These are phyloP conservation scores for Aphaenogaster ashmeadi DNA, from an alignment of 1,140 invertebrate species.

Conservation along the genomic window DNA sequence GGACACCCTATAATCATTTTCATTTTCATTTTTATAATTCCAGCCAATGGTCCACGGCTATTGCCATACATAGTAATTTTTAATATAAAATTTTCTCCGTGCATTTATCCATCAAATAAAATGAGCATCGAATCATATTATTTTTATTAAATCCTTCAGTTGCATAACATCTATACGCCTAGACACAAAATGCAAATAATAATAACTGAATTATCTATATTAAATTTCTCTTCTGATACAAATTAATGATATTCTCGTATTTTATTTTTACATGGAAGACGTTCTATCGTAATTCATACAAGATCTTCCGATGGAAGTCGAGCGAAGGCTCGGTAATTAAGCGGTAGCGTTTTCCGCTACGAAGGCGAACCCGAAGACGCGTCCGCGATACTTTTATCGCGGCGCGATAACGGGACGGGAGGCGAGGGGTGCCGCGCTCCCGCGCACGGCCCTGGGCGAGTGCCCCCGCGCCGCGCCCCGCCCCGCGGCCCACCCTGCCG, in stretches of 20 bases:
- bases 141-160: background rate
- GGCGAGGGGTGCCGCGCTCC: background rate
- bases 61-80: too few relatives aligned
- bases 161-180: background rate
- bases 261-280: background rate
- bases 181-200: background rate
- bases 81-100: too few relatives aligned
- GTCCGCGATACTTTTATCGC: background rate
- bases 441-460: conserved; percentile 53
- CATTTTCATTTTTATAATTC: too few relatives aligned
- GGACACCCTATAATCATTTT: too few relatives aligned
- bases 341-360: background rate
- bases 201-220: background rate
- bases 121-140: background rate
- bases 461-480: background rate
- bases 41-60: too few relatives aligned
- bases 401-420: background rate
- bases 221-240: background rate
- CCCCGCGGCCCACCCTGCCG: conserved; percentile 41
- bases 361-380: background rate
- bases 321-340: background rate
- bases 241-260: background rate
- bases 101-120: background rate
- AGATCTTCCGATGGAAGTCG: background rate
- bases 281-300: background rate